A percentile compares a stretch with the other conserved stretches of the same genome.
Evolutionary conservation across 92 coral and sea anemone genomes (phyloP).

Genomic region (Diadumene lineata): DNA sequence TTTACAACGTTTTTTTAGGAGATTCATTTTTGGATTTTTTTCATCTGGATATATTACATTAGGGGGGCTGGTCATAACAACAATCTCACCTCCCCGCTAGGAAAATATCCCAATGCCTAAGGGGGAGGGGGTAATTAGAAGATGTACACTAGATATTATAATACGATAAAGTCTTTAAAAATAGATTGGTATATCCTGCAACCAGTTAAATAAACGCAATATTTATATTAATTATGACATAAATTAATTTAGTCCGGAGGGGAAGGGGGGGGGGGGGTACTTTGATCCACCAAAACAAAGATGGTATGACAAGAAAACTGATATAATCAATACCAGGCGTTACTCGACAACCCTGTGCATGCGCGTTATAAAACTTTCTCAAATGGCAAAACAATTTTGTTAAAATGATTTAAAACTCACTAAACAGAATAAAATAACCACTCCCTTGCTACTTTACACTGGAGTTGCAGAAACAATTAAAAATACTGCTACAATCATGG

Average conservation of each 20-base stretch:
- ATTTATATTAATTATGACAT: constrained; percentile 2
- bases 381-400: neutral
- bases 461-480: too few species aligned
- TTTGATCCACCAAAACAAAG: too few species aligned
- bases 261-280: too few species aligned
- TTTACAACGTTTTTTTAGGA: constrained; percentile 1
- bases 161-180: constrained; percentile 14
- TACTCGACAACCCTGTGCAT: neutral
- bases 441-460: neutral
- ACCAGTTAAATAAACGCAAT: constrained; percentile 29
- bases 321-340: neutral
- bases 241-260: too few species aligned
- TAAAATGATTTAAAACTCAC: neutral
- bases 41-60: constrained; percentile 5
- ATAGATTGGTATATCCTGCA: constrained; percentile 23
- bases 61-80: neutral
- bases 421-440: neutral
- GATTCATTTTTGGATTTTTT: neutral
- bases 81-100: neutral
- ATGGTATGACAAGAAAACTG: constrained; percentile 11
- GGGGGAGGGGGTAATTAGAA: neutral
- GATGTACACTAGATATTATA: neutral
- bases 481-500: too few species aligned
- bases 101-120: neutral
- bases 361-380: neutral